Percentiles rank a stretch among this genome's conserved stretches.
These are phyloP conservation scores for Eilema depressum DNA, from an alignment of 2,888 invertebrate species.

Conservation along the genomic window DNA sequence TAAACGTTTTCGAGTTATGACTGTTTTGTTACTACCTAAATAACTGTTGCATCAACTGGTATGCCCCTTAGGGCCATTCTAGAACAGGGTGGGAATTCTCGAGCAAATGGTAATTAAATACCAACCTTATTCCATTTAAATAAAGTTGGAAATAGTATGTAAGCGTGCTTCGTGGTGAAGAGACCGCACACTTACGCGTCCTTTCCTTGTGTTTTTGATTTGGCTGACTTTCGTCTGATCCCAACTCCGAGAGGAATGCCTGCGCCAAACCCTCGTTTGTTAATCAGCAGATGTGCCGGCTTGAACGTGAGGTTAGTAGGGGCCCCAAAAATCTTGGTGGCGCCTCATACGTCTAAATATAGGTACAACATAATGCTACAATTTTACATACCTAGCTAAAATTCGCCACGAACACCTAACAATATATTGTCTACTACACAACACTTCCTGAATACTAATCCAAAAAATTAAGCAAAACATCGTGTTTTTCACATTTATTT, in stretches of 20 bases:
- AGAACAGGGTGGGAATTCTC: not conserved
- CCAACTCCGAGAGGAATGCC: too few species aligned
- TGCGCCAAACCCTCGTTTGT: too few species aligned
- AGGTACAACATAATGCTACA: not conserved
- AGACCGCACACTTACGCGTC: too few species aligned
- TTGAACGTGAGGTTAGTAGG: too few species aligned
- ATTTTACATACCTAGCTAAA: not conserved
- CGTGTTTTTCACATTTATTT: constrained; percentile 33
- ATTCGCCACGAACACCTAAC: constrained; percentile 5
- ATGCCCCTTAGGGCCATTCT: not conserved
- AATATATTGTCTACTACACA: constrained; percentile 1
- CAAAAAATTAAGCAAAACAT: constrained; percentile 29
- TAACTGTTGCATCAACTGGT: constrained; percentile 29
- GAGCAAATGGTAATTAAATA: too few species aligned
- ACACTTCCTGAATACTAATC: constrained; percentile 40
- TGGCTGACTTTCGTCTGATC: too few species aligned
- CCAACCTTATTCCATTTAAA: too few species aligned
- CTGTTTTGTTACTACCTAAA: constrained; percentile 31
- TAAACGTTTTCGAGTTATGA: constrained; percentile 35
- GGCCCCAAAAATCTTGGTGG: not conserved
- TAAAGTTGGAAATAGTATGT: not conserved
- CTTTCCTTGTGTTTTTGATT: too few species aligned
- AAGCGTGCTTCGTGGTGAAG: not conserved
- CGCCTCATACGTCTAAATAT: too few species aligned
- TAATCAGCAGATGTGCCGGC: too few species aligned